These are phyloP conservation scores for Hephaestus fuliginosus DNA, from an alignment of 2,797 vertebrate species.

Conservation along the genomic window DNA sequence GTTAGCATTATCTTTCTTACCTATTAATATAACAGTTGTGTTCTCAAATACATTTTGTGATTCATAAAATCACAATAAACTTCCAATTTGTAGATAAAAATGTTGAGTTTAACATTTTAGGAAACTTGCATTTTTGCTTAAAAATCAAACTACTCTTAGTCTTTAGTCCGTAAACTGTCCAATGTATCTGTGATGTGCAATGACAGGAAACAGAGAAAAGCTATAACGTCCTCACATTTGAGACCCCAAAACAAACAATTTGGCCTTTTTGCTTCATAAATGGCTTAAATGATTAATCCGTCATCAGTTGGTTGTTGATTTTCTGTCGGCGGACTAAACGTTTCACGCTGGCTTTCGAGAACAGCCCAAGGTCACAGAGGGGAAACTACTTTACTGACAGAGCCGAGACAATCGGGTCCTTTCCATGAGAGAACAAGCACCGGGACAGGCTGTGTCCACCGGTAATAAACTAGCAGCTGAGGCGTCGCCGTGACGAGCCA, in stretches of 20 bases:
- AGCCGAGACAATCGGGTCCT: neutral
- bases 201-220: neutral
- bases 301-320: neutral
- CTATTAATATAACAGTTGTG: neutral
- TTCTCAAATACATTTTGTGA: neutral
- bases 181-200: neutral
- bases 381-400: neutral
- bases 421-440: neutral
- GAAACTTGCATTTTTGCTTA: neutral
- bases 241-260: neutral
- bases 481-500: neutral
- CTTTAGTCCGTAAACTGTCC: neutral
- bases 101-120: too few species aligned
- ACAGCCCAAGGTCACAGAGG: neutral
- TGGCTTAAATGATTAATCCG: neutral
- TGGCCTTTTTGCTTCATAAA: neutral
- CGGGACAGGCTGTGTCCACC: neutral
- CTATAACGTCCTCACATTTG: neutral
- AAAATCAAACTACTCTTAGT: neutral
- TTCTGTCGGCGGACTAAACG: neutral
- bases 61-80: neutral
- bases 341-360: neutral
- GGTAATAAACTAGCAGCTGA: neutral
- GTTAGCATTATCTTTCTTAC: neutral
- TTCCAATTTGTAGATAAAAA: neutral